These are phyloP conservation scores for Melopsittacus undulatus DNA, from an alignment of 2,797 vertebrate species.

Conservation along the genomic window DNA sequence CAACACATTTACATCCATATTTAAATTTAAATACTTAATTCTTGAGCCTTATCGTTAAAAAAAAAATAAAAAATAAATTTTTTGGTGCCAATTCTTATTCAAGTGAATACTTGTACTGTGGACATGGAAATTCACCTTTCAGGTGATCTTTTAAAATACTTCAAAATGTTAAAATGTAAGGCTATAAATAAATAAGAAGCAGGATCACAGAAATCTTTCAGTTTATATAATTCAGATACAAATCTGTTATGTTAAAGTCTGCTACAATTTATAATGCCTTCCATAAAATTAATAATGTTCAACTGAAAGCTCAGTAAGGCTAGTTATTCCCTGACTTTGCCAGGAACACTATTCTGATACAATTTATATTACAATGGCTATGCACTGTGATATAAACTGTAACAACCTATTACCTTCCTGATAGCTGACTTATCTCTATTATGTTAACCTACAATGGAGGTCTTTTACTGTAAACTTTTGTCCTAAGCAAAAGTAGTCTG, in stretches of 20 bases:
- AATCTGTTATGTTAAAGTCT: not conserved
- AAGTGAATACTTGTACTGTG: accelerated
- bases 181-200: not conserved
- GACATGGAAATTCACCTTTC: not conserved
- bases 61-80: not conserved
- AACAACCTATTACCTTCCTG: not conserved
- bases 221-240: not conserved
- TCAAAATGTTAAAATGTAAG: not conserved
- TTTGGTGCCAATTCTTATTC: not conserved
- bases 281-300: not conserved
- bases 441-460: not conserved
- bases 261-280: not conserved
- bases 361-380: not conserved
- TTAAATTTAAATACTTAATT: not conserved
- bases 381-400: not conserved
- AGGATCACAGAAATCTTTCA: not conserved
- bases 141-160: not conserved
- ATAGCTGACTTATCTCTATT: not conserved
- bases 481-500: not conserved
- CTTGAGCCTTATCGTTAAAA: not conserved
- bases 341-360: not conserved
- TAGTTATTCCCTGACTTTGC: not conserved
- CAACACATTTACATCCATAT: not conserved
- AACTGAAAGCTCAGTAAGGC: not conserved
- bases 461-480: not conserved